Percentiles rank a stretch among this genome's conserved stretches.
These are phyloP conservation scores for Ageneiosus marmoratus DNA, from an alignment of 2,113 vertebrate species.

Conservation along the genomic window DNA sequence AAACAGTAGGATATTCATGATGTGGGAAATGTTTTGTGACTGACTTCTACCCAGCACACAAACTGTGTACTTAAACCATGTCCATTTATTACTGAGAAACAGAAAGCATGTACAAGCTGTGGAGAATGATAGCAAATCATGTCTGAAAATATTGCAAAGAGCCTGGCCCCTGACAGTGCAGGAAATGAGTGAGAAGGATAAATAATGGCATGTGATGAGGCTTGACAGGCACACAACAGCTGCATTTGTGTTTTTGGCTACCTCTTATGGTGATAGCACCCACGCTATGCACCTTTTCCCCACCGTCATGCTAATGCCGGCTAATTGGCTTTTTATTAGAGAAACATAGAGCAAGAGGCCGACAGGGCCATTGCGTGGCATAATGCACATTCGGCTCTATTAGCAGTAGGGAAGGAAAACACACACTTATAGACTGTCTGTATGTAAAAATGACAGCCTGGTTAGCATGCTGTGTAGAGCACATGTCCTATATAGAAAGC, in stretches of 20 bases:
- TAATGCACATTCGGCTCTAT: conserved; percentile 5
- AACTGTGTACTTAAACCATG: conserved; percentile 9
- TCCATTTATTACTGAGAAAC: conserved; percentile 1
- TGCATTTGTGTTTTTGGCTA: not conserved
- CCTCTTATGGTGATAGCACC: conserved; percentile 9
- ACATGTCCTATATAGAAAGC: not conserved
- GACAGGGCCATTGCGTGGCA: conserved; percentile 7
- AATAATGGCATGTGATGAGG: conserved; percentile 27
- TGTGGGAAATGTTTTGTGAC: conserved; percentile 11
- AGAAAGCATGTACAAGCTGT: not conserved
- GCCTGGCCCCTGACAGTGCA: conserved; percentile 27
- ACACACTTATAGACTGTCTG: not conserved
- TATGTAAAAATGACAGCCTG: not conserved
- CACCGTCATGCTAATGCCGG: conserved; percentile 1
- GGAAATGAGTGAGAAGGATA: conserved; percentile 38
- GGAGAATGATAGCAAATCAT: not conserved
- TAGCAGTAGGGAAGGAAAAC: conserved; percentile 9
- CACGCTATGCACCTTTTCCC: conserved; percentile 22
- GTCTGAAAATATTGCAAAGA: conserved; percentile 12
- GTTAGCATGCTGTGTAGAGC: not conserved
- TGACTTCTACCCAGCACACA: not conserved
- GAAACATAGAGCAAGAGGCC: not conserved
- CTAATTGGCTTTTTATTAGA: conserved; percentile 50
- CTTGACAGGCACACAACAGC: not conserved
- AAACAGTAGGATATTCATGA: conserved; percentile 4